A percentile compares a stretch with the other conserved stretches of the same genome.
phyloP scores from a whole-genome alignment of 2,888 invertebrate genomes.

The Lucinisca nassula region DNA sequence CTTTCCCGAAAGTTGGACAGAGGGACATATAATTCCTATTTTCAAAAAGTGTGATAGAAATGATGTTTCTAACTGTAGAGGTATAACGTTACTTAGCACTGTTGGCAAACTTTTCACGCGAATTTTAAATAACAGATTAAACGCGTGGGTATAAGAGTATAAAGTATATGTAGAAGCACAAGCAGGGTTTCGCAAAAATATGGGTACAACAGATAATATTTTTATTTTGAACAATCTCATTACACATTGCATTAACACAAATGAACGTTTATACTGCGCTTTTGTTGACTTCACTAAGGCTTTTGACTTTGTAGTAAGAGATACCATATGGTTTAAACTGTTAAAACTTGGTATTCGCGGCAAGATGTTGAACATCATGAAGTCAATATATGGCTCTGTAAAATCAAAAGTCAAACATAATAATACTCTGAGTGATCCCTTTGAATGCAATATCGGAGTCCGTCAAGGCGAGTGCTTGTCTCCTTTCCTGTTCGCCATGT shows the following conservation, averaged over 20 bases:
- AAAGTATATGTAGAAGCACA: constrained; percentile 17
- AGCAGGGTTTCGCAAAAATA: constrained; percentile 21
- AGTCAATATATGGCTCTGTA: constrained; percentile 28
- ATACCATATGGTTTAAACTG: constrained; percentile 32
- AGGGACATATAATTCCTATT: constrained; percentile 24
- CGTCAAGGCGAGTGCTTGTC: constrained; percentile 43
- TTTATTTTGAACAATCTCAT: constrained; percentile 28
- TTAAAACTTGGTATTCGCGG: constrained; percentile 22
- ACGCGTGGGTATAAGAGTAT: neutral
- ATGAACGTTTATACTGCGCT: constrained; percentile 16
- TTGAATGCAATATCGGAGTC: constrained; percentile 22
- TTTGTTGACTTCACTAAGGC: constrained; percentile 40
- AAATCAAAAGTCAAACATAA: constrained; percentile 12
- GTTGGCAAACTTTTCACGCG: constrained; percentile 20
- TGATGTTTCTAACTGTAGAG: constrained; percentile 19
- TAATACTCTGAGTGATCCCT: constrained; percentile 2
- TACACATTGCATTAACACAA: neutral
- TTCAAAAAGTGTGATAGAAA: constrained; percentile 26
- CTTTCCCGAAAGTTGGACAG: constrained; percentile 17
- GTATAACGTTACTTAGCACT: constrained; percentile 32
- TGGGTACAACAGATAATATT: constrained; percentile 31
- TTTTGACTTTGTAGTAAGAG: constrained; percentile 30
- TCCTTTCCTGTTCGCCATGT: constrained; percentile 23
- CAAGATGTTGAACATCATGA: constrained; percentile 20
- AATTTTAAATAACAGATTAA: constrained; percentile 6